Evolutionary conservation across 2,113 vertebrate genomes (phyloP), one percentile per base, ranked within the genome.

Genomic region (Antechinus flavipes): DNA sequence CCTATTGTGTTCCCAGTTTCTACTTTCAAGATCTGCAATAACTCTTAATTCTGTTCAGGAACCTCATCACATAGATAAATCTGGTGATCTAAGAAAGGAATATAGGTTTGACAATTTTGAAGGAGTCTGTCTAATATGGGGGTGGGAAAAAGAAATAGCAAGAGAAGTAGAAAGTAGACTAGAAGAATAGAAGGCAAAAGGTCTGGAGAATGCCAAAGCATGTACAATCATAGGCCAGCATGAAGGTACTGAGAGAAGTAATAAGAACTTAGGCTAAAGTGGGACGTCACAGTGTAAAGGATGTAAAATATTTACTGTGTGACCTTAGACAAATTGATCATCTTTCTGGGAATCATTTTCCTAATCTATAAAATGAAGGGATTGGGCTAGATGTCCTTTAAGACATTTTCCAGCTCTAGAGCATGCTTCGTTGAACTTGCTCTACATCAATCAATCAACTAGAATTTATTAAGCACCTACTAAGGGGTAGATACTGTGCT

Each of bases 281-380:
- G 58, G 30, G 61, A 35, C 4, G 30, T 2, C 61, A 68, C 14
- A 35, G 30, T 68, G 30, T 3, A 68, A 68, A 68, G 30, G 35
- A 68, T 68, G 12, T 35, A 12, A 68, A 12, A 68, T 68, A 35
- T 35, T 68, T 68, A 14, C 50, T 92, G 8, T 23, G 27, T 92
- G 2, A 90, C 27, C 23, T 8, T 84, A 26, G 12, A 27, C 23
- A 49, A 92, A 6, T 46, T 12, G 50, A 25, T 54, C 91, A 94
- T 25, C 53, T 93, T 54, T 61, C 91, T 91, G 42, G 49, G 90
- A 27, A 30, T 94, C 53, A 5, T 0, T 94, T 96, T 91, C 61
- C 55, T 54, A 23, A 25, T 49, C 30, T 68, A 68, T 35, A 68
- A 35, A 35, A 35, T 12, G 61, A 12, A 35, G 58, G 30, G 58